Evolutionary conservation across 23 tunicate genomes (phyloP), one percentile per base, ranked within the genome.

Genomic region (Halocynthia aurantium): DNA sequence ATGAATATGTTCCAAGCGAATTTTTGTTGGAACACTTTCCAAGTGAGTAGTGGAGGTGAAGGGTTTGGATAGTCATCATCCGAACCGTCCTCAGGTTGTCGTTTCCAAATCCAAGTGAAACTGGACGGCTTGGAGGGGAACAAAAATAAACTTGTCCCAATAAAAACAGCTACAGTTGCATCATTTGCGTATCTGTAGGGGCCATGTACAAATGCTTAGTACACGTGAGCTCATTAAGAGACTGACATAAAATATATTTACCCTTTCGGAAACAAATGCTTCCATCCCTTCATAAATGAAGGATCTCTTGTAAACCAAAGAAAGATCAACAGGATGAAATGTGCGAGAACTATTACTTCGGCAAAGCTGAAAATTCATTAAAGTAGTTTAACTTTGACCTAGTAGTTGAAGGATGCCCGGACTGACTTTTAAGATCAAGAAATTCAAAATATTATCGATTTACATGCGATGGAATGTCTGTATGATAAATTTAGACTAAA

Each of bases 291-390:
- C 17, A 83, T 20, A 53, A 90, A 56, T 50, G 85, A 85, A 19
- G 97, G 97, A 76, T 81, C 89, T 70, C 97, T 60, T 8, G 83
- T 81, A 20, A 90, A 53, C 97, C 97, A 90, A 6, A 90, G 78
- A n/a, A 84, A 13, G 8, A 84, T 86, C 57, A 90, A 70, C 22
- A 77, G 53, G 9, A 90, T 18, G 52, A 90, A 90, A 70, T 90
- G 97, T 15, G 64, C 80, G 50, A 85, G 70, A 22, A 90, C 97
- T 6, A 79, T 86, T 0, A 61, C 52, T 76, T 90, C 97, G 10
- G 84, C 86, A 73, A 86, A 86, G 22, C 93, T 86, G 18, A 7
- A 74, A 70, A 58, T 7, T 40, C 10, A 51, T 5, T 44, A 12
- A 44, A 9, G 55, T 51, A 20, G 22, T 67, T 11, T 19, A 11